phyloP scores from a whole-genome alignment of 2,888 invertebrate genomes.

The Bhutanitis thaidina region DNA sequence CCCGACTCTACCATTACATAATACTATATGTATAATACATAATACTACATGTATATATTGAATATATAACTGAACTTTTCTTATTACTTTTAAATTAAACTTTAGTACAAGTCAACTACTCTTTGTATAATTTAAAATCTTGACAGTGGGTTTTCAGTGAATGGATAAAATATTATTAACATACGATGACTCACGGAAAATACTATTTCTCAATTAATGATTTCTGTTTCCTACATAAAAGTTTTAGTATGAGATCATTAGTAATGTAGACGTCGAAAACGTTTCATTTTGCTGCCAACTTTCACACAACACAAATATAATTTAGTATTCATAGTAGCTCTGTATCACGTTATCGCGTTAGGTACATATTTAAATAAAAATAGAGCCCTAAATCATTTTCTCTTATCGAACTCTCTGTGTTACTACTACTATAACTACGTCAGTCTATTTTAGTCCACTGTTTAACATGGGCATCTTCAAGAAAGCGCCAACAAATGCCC shows the following conservation, averaged over 20 bases:
- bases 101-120: no score
- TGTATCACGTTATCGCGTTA: background rate
- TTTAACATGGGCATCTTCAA: no score
- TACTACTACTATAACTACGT: no score
- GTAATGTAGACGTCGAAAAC: constrained; percentile 7
- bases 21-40: no score
- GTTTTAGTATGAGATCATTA: constrained; percentile 17
- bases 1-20: no score
- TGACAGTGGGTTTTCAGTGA: background rate
- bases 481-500: no score
- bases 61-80: no score
- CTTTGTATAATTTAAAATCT: background rate
- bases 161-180: background rate
- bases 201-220: constrained; percentile 18
- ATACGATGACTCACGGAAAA: constrained; percentile 3
- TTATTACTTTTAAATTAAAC: no score
- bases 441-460: no score
- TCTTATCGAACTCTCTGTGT: no score
- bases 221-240: constrained; percentile 21
- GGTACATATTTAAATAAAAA: background rate
- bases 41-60: no score
- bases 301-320: constrained; percentile 6
- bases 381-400: background rate
- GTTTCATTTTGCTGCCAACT: constrained; percentile 9
- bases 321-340: constrained; percentile 5